phyloP scores from a whole-genome alignment of 2,888 invertebrate species.

The Netelia melanura region DNA sequence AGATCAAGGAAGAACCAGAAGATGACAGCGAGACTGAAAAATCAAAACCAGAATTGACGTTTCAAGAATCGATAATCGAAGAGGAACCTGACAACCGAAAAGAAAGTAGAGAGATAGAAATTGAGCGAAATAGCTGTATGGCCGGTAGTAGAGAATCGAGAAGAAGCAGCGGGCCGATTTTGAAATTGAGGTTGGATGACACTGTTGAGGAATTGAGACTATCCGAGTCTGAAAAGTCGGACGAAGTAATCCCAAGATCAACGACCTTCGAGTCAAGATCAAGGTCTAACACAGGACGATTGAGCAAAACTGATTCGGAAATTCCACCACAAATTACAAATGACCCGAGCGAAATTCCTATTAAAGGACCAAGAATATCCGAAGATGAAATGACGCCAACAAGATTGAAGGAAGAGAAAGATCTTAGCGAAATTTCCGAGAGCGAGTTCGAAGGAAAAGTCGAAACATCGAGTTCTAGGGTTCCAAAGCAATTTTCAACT shows the following conservation, averaged over 20 bases:
- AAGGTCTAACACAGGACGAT: slow-evolving; percentile 23
- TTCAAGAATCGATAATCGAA: not conserved
- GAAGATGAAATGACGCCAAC: not conserved
- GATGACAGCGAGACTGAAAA: not conserved
- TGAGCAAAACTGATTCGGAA: slow-evolving; percentile 20
- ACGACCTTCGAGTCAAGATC: not conserved
- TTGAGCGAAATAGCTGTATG: not conserved
- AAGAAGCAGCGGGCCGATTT: slow-evolving; percentile 11
- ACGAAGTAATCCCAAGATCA: not conserved
- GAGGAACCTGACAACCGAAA: not conserved
- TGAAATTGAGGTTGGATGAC: slow-evolving; percentile 43
- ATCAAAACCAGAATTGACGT: not conserved
- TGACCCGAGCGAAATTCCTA: not conserved
- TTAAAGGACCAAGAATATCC: not conserved
- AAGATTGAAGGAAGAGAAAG: not conserved
- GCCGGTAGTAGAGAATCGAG: not conserved
- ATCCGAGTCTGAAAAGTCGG: not conserved
- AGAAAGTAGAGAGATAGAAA: slow-evolving; percentile 19
- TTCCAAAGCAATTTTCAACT: not conserved
- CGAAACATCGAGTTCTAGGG: not conserved
- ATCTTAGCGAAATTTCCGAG: not conserved
- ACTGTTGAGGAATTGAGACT: slow-evolving; percentile 1
- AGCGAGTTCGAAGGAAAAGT: not conserved
- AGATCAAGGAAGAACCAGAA: slow-evolving; percentile 18
- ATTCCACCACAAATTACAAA: slow-evolving; percentile 18